phyloP scores from a whole-genome alignment of 2,797 vertebrate genomes.

The Fundulus diaphanus region DNA sequence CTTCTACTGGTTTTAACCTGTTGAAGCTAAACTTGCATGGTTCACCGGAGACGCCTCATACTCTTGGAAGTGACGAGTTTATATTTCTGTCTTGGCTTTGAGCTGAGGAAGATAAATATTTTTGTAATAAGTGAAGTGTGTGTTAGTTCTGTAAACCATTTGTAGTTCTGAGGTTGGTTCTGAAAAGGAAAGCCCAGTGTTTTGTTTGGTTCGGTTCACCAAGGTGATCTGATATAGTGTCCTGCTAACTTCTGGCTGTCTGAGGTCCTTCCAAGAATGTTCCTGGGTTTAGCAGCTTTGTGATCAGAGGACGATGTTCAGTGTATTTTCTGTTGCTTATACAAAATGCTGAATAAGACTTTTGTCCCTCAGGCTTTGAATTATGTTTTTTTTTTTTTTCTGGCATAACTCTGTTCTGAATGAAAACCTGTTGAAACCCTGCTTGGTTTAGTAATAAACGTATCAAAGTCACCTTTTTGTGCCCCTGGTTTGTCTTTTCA shows the following conservation, averaged over 20 bases:
- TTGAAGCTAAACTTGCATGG: constrained; percentile 55
- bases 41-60: constrained; percentile 34
- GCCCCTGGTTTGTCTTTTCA: constrained; percentile 36
- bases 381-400: constrained; percentile 57
- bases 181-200: constrained; percentile 32
- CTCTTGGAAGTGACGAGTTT: constrained; percentile 33
- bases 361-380: constrained; percentile 35
- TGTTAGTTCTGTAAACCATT: constrained; percentile 56
- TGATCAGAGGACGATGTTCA: constrained; percentile 54
- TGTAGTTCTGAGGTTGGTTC: constrained; percentile 54
- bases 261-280: too few species aligned
- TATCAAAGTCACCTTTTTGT: constrained; percentile 53
- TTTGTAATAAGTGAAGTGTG: constrained; percentile 71
- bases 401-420: constrained; percentile 51
- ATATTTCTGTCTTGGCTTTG: constrained; percentile 42
- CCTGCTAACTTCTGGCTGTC: constrained; percentile 5
- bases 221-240: neutral
- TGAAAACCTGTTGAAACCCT: constrained; percentile 66
- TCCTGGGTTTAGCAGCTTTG: constrained; percentile 34
- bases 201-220: constrained; percentile 19
- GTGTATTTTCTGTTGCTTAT: constrained; percentile 60
- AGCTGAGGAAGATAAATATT: constrained; percentile 73
- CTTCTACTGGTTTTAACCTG: constrained; percentile 31
- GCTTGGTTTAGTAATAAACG: constrained; percentile 75
- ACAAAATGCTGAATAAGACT: constrained; percentile 13